Base-by-base conservation (phyloP, 2,888 invertebrate species). In the Bedellia somnulentella region DNA sequence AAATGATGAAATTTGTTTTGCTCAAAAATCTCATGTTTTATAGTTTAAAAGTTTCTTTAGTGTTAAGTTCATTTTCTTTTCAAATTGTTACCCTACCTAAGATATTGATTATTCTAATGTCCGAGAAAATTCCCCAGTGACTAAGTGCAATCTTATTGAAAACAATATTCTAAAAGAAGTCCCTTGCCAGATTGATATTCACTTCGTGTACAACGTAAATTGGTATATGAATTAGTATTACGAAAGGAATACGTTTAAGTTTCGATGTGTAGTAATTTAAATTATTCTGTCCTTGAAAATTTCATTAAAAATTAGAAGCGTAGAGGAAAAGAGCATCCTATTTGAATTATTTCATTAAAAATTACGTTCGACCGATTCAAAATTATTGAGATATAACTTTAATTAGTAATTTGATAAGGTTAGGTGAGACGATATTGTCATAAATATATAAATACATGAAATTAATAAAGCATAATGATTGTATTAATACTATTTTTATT, bases 361-460 rank as follows among this genome's bases (percentile, higher is more conserved):
- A 59, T 56, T 58, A 64, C 73, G 67, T 73, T 73, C 64, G 71
- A 66, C 71, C 67, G 66, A 75, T 75, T 76, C 71, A 63, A 71
- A 68, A 68, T 70, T 75, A 68, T 75, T 64, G 63, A 61, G 68
- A 59, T 64, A 67, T 68, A 66, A 64, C 66, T 70, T 64, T 71
- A 71, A 71, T 70, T 71, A 73, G 73, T 70, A 71, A 71, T 63
- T 60, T 68, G 62, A 71, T 76, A 78, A 70, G 70, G 63, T 73
- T 77, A 78, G 78, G 66, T 66, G 77, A 78, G 78, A 77, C 73
- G 75, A 68, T 77, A 77, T 77, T 77, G 76, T 77, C 77, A 76
- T 77, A 75, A 75, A 79, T 77, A 77, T 76, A 78, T 76, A 76
- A 76, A 76, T 76, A 77, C 75, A 73, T 76, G 71, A 76, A 76